phyloP scores from a whole-genome alignment of 37 sponge, comb jelly and placozoan genomes.

The Geodia barretti region DNA sequence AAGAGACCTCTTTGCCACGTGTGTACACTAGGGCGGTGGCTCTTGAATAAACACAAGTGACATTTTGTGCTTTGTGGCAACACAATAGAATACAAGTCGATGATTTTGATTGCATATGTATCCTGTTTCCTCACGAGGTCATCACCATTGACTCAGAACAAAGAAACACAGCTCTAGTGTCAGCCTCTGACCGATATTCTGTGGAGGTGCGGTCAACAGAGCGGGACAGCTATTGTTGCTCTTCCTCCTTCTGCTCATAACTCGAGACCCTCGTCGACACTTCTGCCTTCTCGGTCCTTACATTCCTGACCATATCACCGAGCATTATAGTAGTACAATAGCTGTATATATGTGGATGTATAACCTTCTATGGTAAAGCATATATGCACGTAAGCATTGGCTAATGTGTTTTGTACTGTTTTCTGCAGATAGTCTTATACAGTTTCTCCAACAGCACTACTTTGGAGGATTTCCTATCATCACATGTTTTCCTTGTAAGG shows the following conservation, averaged over 20 bases:
- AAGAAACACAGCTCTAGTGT: conserved; percentile 27
- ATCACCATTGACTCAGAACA: too few relatives aligned
- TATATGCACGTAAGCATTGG: not conserved
- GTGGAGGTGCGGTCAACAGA: conserved; percentile 61
- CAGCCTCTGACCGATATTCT: conserved; percentile 63
- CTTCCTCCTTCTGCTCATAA: not conserved
- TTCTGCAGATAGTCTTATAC: conserved; percentile 10
- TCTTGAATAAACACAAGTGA: too few relatives aligned
- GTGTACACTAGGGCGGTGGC: too few relatives aligned
- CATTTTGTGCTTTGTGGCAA: too few relatives aligned
- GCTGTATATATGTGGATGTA: not conserved
- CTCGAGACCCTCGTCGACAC: too few relatives aligned
- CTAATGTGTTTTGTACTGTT: not conserved
- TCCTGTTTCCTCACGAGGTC: too few relatives aligned
- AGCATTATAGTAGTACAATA: conserved; percentile 9
- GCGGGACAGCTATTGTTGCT: conserved; percentile 37
- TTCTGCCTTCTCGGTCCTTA: conserved; percentile 13
- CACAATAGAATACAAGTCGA: too few relatives aligned
- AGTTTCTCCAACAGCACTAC: not conserved
- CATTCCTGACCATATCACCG: conserved; percentile 55
- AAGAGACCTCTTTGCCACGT: too few relatives aligned
- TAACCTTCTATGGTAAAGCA: not conserved
- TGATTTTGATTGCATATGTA: too few relatives aligned
- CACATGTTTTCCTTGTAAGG: too few relatives aligned
- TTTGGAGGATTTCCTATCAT: too few relatives aligned